Base-by-base conservation (phyloP, 2,888 invertebrate species). In the Dicyrtoma fusca region DNA sequence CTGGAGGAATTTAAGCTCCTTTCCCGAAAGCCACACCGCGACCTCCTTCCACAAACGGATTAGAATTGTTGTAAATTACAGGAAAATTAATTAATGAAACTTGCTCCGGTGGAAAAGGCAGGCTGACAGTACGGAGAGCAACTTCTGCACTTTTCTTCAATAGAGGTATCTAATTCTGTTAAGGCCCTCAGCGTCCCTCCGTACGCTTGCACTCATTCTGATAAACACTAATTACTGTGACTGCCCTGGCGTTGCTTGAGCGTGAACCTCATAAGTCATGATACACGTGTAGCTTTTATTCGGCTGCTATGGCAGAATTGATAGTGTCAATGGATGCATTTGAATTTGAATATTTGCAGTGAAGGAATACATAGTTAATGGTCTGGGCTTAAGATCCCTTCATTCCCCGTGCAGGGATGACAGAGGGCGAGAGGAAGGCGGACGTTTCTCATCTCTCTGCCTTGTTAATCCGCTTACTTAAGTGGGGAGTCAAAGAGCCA, bases 381-480 rank as follows among this genome's bases (percentile, higher is more conserved):
- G n/a, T 2, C 14, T 53, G 17, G 19, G 53, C 19, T 21, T 21
- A 47, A 47, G 47, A 47, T 45, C 47, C 34, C 34, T 61, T 42
- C 26, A 61, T 17, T 57, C 13, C n/a, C 25, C 23, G 21, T 61
- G 61, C n/a, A 61, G 6, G 21, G 45, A 45, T 42, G 45, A 25
- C 17, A 45, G 61, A 23, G 44, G 45, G 62, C 42, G 62, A 63
- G 21, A 34, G 61, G 44, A 63, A 63, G 62, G 44, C 44, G 42
- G 62, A 63, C 62, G 44, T 63, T 63, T 42, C 57, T 57, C 57
- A 57, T 57, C 23, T 34, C 34, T 57, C 63, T 63, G 61, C 51
- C 47, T 26, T 26, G 51, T 51, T 66, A 66, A 66, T 66, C 66
- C 66, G 53, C 66, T 66, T 66, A 66, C 66, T 66, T 66, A 66